Percentiles rank a stretch among this genome's conserved stretches.
Conservation (phyloP, 2,797 vertebrate species). For the Pteronotus mesoamericanus region DNA sequence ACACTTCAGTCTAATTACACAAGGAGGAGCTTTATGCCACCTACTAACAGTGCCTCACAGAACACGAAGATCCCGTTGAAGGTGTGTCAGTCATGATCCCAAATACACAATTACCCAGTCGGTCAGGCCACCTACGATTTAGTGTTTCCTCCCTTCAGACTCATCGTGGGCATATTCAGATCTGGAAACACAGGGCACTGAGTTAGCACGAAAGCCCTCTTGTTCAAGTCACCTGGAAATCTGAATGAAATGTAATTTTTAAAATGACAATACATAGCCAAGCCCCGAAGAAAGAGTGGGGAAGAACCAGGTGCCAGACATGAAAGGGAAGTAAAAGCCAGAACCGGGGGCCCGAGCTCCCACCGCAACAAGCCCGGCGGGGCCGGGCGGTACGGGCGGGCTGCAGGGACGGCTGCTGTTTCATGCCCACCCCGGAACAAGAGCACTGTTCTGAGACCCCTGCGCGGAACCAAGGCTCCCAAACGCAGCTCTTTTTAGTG, state of each 20-base stretch:
- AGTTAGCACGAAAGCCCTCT: background rate
- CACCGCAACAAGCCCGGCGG: background rate
- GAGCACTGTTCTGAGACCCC: background rate
- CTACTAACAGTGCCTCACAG: background rate
- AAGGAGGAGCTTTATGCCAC: background rate
- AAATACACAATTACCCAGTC: background rate
- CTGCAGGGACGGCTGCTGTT: too few species aligned
- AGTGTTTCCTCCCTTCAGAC: background rate
- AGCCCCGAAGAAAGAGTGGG: background rate
- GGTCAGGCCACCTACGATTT: background rate
- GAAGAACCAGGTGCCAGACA: conserved; percentile 20
- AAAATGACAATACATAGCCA: background rate
- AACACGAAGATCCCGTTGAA: background rate
- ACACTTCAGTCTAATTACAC: background rate
- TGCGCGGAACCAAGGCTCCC: background rate
- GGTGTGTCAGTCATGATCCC: background rate
- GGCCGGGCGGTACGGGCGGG: background rate
- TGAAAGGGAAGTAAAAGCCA: background rate
- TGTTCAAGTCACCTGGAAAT: conserved; percentile 7
- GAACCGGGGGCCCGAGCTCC: background rate
- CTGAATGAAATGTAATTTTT: background rate
- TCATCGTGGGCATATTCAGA: background rate
- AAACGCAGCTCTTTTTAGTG: background rate
- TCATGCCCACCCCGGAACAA: background rate
- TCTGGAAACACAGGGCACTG: background rate